Base-by-base conservation (phyloP, 2,888 invertebrate species). In the Malthinus flaveolus region DNA sequence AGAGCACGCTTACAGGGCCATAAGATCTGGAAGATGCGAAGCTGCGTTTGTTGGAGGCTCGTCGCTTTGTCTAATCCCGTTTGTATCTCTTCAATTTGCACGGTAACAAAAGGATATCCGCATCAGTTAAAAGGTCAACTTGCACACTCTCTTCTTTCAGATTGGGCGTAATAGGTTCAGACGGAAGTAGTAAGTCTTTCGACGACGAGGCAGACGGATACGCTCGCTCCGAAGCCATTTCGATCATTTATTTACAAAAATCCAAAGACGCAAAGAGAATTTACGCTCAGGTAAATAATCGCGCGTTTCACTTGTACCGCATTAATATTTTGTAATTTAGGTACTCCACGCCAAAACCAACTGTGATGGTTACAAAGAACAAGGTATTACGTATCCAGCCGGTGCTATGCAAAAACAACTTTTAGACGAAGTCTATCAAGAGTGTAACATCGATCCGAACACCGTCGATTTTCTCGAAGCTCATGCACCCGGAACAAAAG, bases 171-270 rank as follows among this genome's bases (percentile, higher is more conserved):
- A 77, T 97, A 3, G 90, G 95, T 1, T 80, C 85, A 0, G 91
- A 95, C 63, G 97, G 97, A 0, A 84, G 84, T 48, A 97, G 97
- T 78, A 93, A 93, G 73, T 89, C 92, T 37, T 97, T 98, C 74
- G 97, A 98, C 78, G 87, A 87, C 63, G 83, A 85, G 47, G 92
- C 89, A 12, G 84, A 88, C 68, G 94, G 95, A 0, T 95, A 94
- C 69, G 89, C 87, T 0, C 84, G 94, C n/a, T 88, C 92, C 9
- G 95, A 95, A 76, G 87, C 90, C 0, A 80, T 92, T 2, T 85
- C 84, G 3, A 86, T 87, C 0, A 71, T 89, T 34, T 85, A 88
- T 67, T 73, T 95, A 11, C 93, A 95, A 75, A 90, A 87, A 66
- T 83, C 76, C 0, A 75, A 76, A 57, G 72, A 76, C 49, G 89